These are phyloP conservation scores for Otis tarda DNA, from an alignment of 2,113 vertebrate species.

Conservation along the genomic window DNA sequence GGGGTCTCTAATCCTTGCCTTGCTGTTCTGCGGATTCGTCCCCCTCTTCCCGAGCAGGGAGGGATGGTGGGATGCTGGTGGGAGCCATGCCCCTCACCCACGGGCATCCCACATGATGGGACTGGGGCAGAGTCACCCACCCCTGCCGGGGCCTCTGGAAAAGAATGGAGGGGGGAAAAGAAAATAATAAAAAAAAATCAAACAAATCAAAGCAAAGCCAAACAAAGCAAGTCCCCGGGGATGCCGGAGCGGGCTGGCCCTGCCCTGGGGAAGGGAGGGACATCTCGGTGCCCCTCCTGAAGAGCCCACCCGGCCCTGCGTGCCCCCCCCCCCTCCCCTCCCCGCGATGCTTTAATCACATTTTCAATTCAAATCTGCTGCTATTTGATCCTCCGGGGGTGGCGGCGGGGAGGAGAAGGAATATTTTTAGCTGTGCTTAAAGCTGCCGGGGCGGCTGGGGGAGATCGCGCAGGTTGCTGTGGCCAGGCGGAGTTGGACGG, in stretches of 20 bases:
- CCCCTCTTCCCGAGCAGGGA: neutral
- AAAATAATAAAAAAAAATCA: neutral
- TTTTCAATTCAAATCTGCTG: slow-evolving; percentile 62
- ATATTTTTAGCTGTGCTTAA: slow-evolving; percentile 63
- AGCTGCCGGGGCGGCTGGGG: slow-evolving; percentile 8
- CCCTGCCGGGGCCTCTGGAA: neutral
- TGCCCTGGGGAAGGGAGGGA: neutral
- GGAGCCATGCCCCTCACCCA: neutral
- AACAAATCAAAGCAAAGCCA: neutral
- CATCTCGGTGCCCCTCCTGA: neutral
- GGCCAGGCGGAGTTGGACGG: slow-evolving; percentile 27
- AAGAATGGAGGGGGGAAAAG: neutral
- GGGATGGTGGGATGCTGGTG: neutral
- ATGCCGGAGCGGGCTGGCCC: neutral
- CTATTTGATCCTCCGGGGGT: slow-evolving; percentile 57
- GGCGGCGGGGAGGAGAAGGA: neutral
- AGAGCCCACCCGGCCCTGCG: neutral
- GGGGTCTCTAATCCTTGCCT: neutral
- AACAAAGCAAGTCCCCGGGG: neutral
- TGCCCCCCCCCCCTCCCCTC: neutral
- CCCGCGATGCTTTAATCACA: slow-evolving; percentile 40
- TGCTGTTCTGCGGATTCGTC: neutral
- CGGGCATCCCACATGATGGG: neutral
- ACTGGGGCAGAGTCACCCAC: neutral
- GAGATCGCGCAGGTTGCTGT: slow-evolving; percentile 41